Conservation (phyloP, 2,113 vertebrate genomes). For the Clarias batrachus region DNA sequence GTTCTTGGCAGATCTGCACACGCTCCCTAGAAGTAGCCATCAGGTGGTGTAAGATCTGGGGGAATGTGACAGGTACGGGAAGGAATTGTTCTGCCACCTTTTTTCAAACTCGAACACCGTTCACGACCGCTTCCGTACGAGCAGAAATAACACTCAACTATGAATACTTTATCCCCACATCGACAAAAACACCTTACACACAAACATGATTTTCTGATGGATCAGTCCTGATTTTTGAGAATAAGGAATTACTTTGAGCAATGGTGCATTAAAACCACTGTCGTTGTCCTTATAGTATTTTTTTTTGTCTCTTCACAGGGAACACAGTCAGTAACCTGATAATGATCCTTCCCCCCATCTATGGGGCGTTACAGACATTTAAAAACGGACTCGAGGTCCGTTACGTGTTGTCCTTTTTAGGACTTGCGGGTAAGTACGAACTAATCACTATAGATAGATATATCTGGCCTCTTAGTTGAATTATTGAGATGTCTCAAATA, state of each 20-base stretch:
- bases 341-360: conserved; percentile 96
- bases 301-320: conserved; percentile 75
- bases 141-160: too few species aligned
- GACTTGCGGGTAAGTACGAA: conserved; percentile 83
- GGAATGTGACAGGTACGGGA: too few species aligned
- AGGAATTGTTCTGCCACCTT: too few species aligned
- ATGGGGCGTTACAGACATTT: conserved; percentile 85
- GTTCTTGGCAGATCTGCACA: too few species aligned
- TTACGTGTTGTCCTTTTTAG: conserved; percentile 88
- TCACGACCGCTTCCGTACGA: too few species aligned
- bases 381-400: conserved; percentile 87
- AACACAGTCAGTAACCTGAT: conserved; percentile 99
- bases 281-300: not conserved
- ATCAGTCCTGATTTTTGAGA: not conserved
- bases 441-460: not conserved
- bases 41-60: too few species aligned
- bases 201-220: not conserved
- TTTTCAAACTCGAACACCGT: too few species aligned
- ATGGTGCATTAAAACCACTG: not conserved
- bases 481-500: not conserved
- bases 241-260: not conserved
- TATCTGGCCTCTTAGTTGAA: not conserved
- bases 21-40: too few species aligned
- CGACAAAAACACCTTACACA: too few species aligned
- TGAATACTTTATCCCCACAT: too few species aligned